Conservation (phyloP, 1,140 invertebrate species). For the Heliconius himera region DNA sequence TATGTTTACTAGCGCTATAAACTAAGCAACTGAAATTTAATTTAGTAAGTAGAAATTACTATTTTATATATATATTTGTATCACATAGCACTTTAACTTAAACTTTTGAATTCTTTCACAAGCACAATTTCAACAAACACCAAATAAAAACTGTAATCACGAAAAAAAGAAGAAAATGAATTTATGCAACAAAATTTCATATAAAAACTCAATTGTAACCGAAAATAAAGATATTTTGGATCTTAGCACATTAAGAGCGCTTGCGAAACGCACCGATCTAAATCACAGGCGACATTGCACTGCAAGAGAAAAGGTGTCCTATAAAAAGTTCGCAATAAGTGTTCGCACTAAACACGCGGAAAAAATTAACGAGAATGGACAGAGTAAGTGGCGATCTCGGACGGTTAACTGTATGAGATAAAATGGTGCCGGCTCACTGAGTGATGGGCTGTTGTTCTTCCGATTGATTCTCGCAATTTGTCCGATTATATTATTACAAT, state of each 20-base stretch:
- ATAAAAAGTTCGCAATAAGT: slow-evolving; percentile 43
- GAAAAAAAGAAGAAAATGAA: background rate
- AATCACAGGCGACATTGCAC: slow-evolving; percentile 35
- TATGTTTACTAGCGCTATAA: background rate
- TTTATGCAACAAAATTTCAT: background rate
- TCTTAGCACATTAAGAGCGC: slow-evolving; percentile 1
- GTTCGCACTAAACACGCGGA: slow-evolving; percentile 37
- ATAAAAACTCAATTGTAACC: background rate
- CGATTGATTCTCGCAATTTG: background rate
- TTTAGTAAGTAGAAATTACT: background rate
- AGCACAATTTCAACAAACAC: background rate
- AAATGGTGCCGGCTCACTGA: slow-evolving; percentile 43
- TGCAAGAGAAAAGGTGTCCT: slow-evolving; percentile 36
- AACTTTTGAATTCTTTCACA: background rate
- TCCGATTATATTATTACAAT: background rate
- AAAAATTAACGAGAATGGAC: slow-evolving; percentile 48
- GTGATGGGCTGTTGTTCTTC: background rate
- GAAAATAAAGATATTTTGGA: background rate
- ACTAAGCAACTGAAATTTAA: background rate
- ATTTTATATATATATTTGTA: background rate
- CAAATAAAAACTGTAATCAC: background rate
- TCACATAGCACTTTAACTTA: background rate
- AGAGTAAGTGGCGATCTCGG: slow-evolving; percentile 50
- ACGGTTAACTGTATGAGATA: slow-evolving; percentile 55
- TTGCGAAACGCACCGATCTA: slow-evolving; percentile 35